Conservation (phyloP, 2,888 invertebrate genomes). For the Fabriciana adippe region DNA sequence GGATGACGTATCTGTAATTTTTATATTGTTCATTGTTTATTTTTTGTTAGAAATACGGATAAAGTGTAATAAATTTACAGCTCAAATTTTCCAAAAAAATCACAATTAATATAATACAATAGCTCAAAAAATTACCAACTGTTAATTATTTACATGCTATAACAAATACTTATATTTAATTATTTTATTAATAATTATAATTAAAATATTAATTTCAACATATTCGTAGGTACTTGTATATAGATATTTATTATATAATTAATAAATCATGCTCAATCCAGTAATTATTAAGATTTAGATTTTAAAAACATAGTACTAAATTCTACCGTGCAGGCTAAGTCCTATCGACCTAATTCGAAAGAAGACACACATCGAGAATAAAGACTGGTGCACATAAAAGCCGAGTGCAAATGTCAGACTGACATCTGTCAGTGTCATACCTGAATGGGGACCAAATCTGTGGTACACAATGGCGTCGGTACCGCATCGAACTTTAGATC, state of each 20-base stretch:
- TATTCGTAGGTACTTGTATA: conserved; percentile 24
- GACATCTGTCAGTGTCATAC: conserved; percentile 75
- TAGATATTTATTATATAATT: conserved; percentile 14
- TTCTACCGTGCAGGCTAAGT: conserved; percentile 63
- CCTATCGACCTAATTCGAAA: conserved; percentile 36
- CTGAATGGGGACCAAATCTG: conserved; percentile 80
- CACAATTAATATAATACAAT: conserved; percentile 26
- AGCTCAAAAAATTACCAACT: conserved; percentile 14
- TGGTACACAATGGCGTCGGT: conserved; percentile 76
- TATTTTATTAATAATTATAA: conserved; percentile 6
- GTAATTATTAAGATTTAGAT: conserved; percentile 24
- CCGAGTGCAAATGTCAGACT: conserved; percentile 65
- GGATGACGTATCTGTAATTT: conserved; percentile 87
- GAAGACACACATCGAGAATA: conserved; percentile 51
- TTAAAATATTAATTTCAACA: conserved; percentile 18
- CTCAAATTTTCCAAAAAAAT: conserved; percentile 23
- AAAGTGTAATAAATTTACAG: conserved; percentile 20
- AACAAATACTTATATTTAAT: conserved; percentile 28
- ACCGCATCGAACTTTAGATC: conserved; percentile 80
- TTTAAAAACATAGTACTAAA: conserved; percentile 30
- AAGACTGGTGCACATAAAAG: conserved; percentile 71
- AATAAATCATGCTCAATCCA: conserved; percentile 26
- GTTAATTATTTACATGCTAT: conserved; percentile 27
- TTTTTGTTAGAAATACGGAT: neutral
- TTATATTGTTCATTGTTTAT: neutral